Percentiles rank a stretch among this genome's conserved stretches.
Evolutionary conservation across 2,113 vertebrate species (phyloP).

Genomic region (Panurus biarmicus): DNA sequence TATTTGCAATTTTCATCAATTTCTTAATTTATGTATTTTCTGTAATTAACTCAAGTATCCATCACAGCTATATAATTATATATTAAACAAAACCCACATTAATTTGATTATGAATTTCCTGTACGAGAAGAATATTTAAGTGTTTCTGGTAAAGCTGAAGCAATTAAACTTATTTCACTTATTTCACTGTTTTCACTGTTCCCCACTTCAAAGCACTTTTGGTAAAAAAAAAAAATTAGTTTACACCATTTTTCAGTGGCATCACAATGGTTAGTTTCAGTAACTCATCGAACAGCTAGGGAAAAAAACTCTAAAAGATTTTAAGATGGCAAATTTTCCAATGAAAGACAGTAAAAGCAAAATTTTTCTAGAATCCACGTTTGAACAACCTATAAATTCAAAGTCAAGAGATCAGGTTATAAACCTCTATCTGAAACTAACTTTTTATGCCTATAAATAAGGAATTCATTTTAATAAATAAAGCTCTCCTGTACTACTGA

Average conservation of each 20-base stretch:
- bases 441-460: neutral
- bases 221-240: neutral
- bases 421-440: neutral
- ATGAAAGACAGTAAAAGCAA: neutral
- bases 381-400: neutral
- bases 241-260: neutral
- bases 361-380: neutral
- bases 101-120: neutral
- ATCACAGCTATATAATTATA: neutral
- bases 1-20: slow-evolving; percentile 23
- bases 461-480: neutral
- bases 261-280: neutral
- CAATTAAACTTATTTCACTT: neutral
- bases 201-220: neutral
- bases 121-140: neutral
- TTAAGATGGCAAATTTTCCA: neutral
- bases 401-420: neutral
- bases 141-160: neutral
- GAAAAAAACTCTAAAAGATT: neutral
- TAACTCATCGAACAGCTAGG: neutral
- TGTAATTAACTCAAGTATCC: slow-evolving; percentile 39
- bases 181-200: too few species aligned
- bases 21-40: slow-evolving; percentile 38
- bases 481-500: neutral
- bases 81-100: slow-evolving; percentile 1